phyloP scores from a whole-genome alignment of 2,888 invertebrate species.

The Campoletis raptor region DNA sequence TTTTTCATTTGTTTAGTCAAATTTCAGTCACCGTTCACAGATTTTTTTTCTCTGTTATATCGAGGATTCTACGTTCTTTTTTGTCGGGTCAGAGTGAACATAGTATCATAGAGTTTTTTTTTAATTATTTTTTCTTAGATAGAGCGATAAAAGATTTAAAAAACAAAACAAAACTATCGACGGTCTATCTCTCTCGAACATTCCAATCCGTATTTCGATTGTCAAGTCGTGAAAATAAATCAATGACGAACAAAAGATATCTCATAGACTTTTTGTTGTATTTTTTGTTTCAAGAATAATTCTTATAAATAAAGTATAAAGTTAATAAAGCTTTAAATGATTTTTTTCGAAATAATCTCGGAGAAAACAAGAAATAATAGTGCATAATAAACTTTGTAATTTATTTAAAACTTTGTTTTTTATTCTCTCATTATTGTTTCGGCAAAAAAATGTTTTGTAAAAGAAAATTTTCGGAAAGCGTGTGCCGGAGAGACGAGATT shows the following conservation, averaged over 20 bases:
- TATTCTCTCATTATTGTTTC: not conserved
- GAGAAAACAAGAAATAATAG: not conserved
- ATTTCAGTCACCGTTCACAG: slow-evolving; percentile 61
- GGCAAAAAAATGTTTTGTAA: slow-evolving; percentile 5
- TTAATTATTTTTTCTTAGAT: slow-evolving; percentile 29
- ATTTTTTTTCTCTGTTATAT: slow-evolving; percentile 41
- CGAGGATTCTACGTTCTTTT: slow-evolving; percentile 54
- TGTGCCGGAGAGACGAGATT: slow-evolving; percentile 60
- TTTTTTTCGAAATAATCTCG: not conserved
- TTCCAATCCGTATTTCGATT: slow-evolving; percentile 34
- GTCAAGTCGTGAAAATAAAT: not conserved
- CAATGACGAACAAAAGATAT: slow-evolving; percentile 9
- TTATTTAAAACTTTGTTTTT: not conserved
- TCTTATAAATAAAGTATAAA: not conserved
- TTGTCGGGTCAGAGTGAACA: slow-evolving; percentile 59
- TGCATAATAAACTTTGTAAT: not conserved
- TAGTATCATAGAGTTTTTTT: slow-evolving; percentile 57
- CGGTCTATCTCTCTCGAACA: slow-evolving; percentile 58
- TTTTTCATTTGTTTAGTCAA: slow-evolving; percentile 47
- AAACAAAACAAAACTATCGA: slow-evolving; percentile 26
- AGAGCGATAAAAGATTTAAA: slow-evolving; percentile 10
- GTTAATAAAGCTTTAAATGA: not conserved
- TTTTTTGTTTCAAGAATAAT: not conserved
- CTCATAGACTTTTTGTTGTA: not conserved
- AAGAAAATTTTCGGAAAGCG: slow-evolving; percentile 41